Evolutionary conservation across 2,113 vertebrate genomes (phyloP), one percentile per base, ranked within the genome.

Genomic region (Philantomba maxwellii): DNA sequence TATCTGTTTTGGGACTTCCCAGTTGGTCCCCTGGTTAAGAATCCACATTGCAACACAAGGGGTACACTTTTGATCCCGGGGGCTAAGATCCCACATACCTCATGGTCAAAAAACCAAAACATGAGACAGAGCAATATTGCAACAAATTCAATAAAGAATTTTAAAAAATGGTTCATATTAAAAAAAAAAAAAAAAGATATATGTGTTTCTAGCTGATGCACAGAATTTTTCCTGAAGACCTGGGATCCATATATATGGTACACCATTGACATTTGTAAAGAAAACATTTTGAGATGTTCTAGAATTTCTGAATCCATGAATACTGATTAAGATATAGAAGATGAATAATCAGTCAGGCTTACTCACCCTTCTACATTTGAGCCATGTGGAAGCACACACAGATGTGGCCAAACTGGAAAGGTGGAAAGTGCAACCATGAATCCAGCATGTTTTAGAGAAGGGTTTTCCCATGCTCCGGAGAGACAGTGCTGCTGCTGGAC

Each of bases 231-330:
- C 30, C 45, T 62, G 33, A 66, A 95, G 94, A 81, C 25, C 66
- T 91, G 58, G 45, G n/a, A 53, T 91, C 13, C 77, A 28, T 2
- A 43, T 93, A 86, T 19, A 78, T 33, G 60, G 81, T 36, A 57
- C 7, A 17, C 16, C 23, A 78, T 43, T 96, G 92, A 70, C 64
- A 95, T 89, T 93, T 96, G 64, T 75, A 97, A 91, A 96, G 58
- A 66, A 87, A 97, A 81, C 53, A 94, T 57, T 55, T 78, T 51
- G 80, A 97, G 78, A 66, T 55, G 33, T 93, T 96, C 47, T 60
- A 87, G 64, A 96, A 95, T 86, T 43, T 12, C 39, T 66, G 87
- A 89, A 51, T 87, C 92, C 80, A 89, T 53, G 91, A 66, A 78
- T 75, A 49, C 26, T 49, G 64, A 91, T 89, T 87, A 91, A 77